Evolutionary conservation across 2,113 vertebrate genomes (phyloP).

Genomic region (Albula goreensis): DNA sequence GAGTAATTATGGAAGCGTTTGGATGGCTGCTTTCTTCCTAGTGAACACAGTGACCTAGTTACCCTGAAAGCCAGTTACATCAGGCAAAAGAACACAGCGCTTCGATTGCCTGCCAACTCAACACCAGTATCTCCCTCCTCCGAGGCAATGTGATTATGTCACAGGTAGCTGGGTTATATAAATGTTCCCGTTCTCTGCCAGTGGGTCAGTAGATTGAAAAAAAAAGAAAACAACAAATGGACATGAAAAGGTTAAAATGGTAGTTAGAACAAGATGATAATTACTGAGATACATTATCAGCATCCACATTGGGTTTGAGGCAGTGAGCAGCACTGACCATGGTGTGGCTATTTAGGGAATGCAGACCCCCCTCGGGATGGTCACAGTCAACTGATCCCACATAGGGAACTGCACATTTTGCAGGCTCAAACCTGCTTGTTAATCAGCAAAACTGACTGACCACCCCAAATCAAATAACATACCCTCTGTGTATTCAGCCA

Average conservation of each 20-base stretch:
- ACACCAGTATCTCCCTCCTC: slow-evolving; percentile 54
- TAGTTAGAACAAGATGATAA: neutral
- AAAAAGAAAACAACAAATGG: slow-evolving; percentile 26
- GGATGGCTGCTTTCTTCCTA: slow-evolving; percentile 52
- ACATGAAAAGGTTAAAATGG: neutral
- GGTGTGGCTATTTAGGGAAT: neutral
- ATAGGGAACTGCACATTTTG: neutral
- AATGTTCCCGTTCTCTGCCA: slow-evolving; percentile 65
- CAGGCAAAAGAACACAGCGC: slow-evolving; percentile 55
- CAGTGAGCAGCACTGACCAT: too few relatives aligned
- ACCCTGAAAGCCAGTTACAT: slow-evolving; percentile 66
- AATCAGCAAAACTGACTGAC: neutral
- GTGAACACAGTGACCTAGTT: slow-evolving; percentile 75
- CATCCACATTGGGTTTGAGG: neutral
- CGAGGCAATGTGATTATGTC: slow-evolving; percentile 64
- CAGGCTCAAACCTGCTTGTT: neutral
- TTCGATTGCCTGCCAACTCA: slow-evolving; percentile 41
- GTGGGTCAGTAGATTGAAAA: slow-evolving; percentile 65
- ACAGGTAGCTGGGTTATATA: slow-evolving; percentile 68
- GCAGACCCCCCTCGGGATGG: neutral
- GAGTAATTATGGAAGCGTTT: slow-evolving; percentile 52
- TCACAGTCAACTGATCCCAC: neutral
- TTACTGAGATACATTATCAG: neutral
- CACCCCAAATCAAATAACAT: neutral
- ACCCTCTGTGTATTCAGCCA: neutral